Conservation (phyloP, 53 echinoderm and acorn worm genomes). For the Luidia sarsii region DNA sequence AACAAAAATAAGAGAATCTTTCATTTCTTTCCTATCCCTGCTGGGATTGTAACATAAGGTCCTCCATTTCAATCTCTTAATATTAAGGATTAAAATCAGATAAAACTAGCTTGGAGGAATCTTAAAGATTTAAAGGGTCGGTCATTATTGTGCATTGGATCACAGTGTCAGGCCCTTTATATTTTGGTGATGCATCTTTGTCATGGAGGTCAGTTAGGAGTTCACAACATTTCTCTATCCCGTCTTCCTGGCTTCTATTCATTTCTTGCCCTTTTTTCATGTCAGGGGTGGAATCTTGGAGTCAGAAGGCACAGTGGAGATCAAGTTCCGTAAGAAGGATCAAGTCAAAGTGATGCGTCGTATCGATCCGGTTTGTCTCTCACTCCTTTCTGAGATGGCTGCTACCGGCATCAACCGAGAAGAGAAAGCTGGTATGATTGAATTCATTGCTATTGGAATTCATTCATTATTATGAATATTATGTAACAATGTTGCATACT, state of each 20-base stretch:
- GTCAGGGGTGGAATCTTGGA: slow-evolving; percentile 91
- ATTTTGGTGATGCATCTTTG: no score
- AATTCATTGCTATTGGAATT: slow-evolving; percentile 6
- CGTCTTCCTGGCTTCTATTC: background rate
- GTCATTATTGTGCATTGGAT: no score
- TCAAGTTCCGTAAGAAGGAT: slow-evolving; percentile 96
- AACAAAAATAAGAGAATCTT: no score
- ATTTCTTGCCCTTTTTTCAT: slow-evolving; percentile 15
- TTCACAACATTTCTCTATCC: background rate
- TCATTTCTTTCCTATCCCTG: no score
- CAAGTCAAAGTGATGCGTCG: slow-evolving; percentile 88
- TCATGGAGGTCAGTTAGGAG: background rate
- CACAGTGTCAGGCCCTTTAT: no score
- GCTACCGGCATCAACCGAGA: slow-evolving; percentile 56
- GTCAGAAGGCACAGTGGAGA: slow-evolving; percentile 88
- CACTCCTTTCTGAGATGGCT: slow-evolving; percentile 64
- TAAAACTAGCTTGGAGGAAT: no score
- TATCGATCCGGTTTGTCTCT: slow-evolving; percentile 67
- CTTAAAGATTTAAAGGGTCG: no score
- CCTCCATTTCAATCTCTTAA: no score
- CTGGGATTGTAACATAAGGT: no score
- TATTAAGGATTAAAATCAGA: no score
- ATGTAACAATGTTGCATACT: no score
- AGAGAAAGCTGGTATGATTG: slow-evolving; percentile 82
- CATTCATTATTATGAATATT: no score